Conservation (phyloP, 2,888 invertebrate species). For the Monochamus alternatus region DNA sequence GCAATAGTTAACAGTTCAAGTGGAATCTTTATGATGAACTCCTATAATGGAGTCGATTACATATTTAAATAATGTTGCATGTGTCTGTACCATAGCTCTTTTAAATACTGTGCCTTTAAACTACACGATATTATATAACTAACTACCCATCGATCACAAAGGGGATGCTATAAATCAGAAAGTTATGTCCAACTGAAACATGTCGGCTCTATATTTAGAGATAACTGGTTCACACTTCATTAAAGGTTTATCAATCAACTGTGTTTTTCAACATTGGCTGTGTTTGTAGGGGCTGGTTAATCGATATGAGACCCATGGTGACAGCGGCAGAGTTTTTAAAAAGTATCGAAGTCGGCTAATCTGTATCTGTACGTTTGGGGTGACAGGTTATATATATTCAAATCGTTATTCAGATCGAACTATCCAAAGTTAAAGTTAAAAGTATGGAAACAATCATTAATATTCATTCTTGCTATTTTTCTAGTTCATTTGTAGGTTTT, state of each 20-base stretch:
- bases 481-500: too few species aligned
- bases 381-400: not conserved
- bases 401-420: too few species aligned
- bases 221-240: conserved; percentile 24
- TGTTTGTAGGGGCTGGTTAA: conserved; percentile 10
- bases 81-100: too few species aligned
- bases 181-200: conserved; percentile 2
- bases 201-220: conserved; percentile 16
- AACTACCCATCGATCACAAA: not conserved
- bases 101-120: too few species aligned
- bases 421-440: too few species aligned
- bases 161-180: not conserved
- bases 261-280: conserved; percentile 9
- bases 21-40: too few species aligned
- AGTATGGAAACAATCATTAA: too few species aligned
- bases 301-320: conserved; percentile 12
- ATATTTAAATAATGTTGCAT: too few species aligned
- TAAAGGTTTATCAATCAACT: conserved; percentile 25
- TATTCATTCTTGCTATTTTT: too few species aligned
- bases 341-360: not conserved
- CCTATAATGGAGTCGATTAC: too few species aligned
- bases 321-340: not conserved
- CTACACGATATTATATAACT: too few species aligned
- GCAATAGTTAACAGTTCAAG: too few species aligned
- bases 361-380: not conserved